These are phyloP conservation scores for Cyprinella venusta DNA, from an alignment of 2,797 vertebrate genomes.

Conservation along the genomic window DNA sequence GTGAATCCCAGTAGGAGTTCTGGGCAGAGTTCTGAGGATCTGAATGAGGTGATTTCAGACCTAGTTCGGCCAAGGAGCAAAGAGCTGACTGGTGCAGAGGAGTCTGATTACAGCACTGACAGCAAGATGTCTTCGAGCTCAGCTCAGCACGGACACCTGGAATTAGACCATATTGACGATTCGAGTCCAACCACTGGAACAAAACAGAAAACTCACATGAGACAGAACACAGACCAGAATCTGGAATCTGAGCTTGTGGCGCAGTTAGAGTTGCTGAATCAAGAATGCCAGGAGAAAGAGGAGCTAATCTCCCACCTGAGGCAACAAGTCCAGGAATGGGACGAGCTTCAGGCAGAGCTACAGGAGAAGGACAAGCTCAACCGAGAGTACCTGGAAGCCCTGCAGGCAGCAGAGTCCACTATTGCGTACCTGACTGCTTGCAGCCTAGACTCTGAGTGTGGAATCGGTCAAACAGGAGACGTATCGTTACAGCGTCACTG, in stretches of 20 bases:
- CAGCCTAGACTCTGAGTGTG: constrained; percentile 74
- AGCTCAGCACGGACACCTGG: constrained; percentile 33
- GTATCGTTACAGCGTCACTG: constrained; percentile 60
- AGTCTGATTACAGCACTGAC: constrained; percentile 30
- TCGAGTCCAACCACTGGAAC: constrained; percentile 3
- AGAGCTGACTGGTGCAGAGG: neutral
- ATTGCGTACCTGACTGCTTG: constrained; percentile 82
- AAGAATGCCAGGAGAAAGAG: constrained; percentile 81
- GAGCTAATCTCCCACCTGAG: constrained; percentile 72
- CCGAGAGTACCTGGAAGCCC: constrained; percentile 68
- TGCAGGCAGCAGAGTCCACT: constrained; percentile 79
- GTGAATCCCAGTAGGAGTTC: constrained; percentile 67
- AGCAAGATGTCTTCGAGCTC: constrained; percentile 34
- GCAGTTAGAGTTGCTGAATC: constrained; percentile 79
- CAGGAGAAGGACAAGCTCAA: constrained; percentile 75
- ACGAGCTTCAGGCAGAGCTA: constrained; percentile 71
- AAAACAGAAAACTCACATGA: constrained; percentile 14
- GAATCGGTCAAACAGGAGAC: constrained; percentile 56
- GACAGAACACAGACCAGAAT: neutral
- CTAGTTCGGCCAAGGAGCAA: neutral
- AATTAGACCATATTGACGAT: constrained; percentile 43
- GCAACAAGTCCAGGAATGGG: constrained; percentile 70
- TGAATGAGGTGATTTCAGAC: constrained; percentile 35
- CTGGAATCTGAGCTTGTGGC: constrained; percentile 63
- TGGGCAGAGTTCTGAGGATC: constrained; percentile 37